These are phyloP conservation scores for Drosophila fulvimacula DNA, from an alignment of 2,888 invertebrate genomes.

Conservation along the genomic window DNA sequence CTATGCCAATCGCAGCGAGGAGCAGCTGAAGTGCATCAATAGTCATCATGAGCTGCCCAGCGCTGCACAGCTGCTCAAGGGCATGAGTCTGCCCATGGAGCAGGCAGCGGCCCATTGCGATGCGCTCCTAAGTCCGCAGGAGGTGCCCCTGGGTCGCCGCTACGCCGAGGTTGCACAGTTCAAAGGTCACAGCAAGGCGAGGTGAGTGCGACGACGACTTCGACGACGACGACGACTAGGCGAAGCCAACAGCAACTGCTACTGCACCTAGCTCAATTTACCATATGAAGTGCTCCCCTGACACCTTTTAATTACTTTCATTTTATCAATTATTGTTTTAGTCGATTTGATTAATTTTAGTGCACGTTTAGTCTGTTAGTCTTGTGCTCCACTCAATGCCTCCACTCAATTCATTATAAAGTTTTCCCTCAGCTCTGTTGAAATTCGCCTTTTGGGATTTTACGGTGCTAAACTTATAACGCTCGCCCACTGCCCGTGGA, in stretches of 20 bases:
- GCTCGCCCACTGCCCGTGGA: too few species aligned
- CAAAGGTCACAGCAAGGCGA: constrained; percentile 80
- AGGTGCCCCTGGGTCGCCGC: constrained; percentile 84
- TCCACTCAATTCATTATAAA: constrained; percentile 11
- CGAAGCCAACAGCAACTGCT: background rate
- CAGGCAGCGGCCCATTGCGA: constrained; percentile 66
- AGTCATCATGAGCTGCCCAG: constrained; percentile 31
- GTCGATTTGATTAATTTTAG: background rate
- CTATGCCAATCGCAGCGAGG: constrained; percentile 75
- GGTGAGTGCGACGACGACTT: too few species aligned
- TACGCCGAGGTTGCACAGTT: constrained; percentile 85
- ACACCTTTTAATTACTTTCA: background rate
- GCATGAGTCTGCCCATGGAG: constrained; percentile 55
- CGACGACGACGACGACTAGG: too few species aligned
- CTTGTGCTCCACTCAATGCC: background rate
- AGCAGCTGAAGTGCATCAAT: constrained; percentile 43
- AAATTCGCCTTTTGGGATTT: constrained; percentile 4
- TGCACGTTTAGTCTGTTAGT: background rate
- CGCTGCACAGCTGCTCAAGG: constrained; percentile 55
- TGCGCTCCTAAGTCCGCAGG: constrained; percentile 84
- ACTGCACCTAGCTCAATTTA: background rate
- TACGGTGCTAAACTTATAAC: background rate
- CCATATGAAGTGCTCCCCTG: background rate
- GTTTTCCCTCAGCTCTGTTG: background rate
- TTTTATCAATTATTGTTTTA: background rate